These are phyloP conservation scores for Eledona agricola DNA, from an alignment of 2,888 invertebrate genomes.

Conservation along the genomic window DNA sequence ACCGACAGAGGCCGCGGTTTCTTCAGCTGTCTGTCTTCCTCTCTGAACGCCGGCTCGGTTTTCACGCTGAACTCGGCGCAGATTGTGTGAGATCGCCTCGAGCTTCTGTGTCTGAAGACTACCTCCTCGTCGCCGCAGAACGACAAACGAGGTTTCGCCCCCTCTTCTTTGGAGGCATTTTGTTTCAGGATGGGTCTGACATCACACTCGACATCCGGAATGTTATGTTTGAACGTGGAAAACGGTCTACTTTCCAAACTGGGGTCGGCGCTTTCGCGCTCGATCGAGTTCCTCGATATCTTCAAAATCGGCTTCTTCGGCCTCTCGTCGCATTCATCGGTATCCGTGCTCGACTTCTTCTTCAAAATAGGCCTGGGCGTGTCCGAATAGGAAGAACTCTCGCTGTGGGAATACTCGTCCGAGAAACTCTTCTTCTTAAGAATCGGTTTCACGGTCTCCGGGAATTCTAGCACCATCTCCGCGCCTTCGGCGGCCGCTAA, in stretches of 20 bases:
- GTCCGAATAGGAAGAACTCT: constrained; percentile 51
- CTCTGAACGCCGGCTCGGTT: constrained; percentile 40
- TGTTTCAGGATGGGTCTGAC: constrained; percentile 74
- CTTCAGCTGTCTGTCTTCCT: constrained; percentile 52
- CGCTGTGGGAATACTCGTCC: constrained; percentile 70
- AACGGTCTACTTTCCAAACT: constrained; percentile 33
- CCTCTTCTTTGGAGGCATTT: constrained; percentile 69
- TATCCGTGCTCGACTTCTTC: constrained; percentile 83
- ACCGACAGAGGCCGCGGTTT: constrained; percentile 68
- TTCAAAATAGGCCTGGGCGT: constrained; percentile 83
- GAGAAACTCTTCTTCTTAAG: constrained; percentile 83
- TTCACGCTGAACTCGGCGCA: constrained; percentile 52
- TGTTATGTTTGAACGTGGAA: constrained; percentile 35
- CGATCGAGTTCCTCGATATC: constrained; percentile 68
- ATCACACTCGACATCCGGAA: constrained; percentile 67
- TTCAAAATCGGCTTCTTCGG: constrained; percentile 82
- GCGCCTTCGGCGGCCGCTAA: constrained; percentile 72
- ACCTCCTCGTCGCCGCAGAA: constrained; percentile 66
- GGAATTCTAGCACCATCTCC: constrained; percentile 59
- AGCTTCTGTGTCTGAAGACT: constrained; percentile 31
- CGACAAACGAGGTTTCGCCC: constrained; percentile 71
- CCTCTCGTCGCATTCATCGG: constrained; percentile 77
- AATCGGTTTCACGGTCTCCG: constrained; percentile 72
- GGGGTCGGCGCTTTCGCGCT: constrained; percentile 38
- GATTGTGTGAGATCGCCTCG: constrained; percentile 53